A percentile compares a stretch with the other conserved stretches of the same genome.
phyloP scores from a whole-genome alignment of 2,888 invertebrate genomes.

The Tipula confusa region DNA sequence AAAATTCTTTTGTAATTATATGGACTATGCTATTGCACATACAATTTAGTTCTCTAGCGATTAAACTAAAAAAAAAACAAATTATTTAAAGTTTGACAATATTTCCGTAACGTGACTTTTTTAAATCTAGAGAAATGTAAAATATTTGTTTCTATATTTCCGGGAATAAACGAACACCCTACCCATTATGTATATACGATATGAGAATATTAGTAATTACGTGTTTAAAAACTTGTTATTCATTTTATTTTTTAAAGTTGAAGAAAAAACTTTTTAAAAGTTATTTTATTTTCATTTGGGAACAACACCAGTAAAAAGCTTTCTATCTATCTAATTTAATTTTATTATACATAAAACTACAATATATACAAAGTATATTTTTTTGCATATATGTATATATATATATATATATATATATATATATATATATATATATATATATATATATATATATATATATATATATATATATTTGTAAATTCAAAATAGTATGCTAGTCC shows the following conservation, averaged over 20 bases:
- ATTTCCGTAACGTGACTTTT: not conserved
- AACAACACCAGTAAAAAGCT: not conserved
- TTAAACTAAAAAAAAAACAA: not conserved
- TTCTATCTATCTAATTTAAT: not conserved
- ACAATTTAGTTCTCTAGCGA: too few species aligned
- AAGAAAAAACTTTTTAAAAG: not conserved
- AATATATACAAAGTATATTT: not conserved
- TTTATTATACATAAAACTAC: not conserved
- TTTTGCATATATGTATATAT: not conserved
- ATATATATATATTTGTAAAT: too few species aligned
- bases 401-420: too few species aligned
- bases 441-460: too few species aligned
- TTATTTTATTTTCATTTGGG: not conserved
- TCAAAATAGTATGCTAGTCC: too few species aligned
- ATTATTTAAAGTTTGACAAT: not conserved
- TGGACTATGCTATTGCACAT: too few species aligned
- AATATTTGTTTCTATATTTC: not conserved
- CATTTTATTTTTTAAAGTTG: not conserved
- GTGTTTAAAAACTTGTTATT: conserved; percentile 3
- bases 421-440: too few species aligned
- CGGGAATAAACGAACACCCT: not conserved
- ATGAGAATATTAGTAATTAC: not conserved
- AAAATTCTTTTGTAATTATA: too few species aligned
- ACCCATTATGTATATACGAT: not conserved
- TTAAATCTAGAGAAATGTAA: not conserved